Evolutionary conservation across 2,888 invertebrate genomes (phyloP), one percentile per base, ranked within the genome.

Genomic region (Acrobasis consociella): DNA sequence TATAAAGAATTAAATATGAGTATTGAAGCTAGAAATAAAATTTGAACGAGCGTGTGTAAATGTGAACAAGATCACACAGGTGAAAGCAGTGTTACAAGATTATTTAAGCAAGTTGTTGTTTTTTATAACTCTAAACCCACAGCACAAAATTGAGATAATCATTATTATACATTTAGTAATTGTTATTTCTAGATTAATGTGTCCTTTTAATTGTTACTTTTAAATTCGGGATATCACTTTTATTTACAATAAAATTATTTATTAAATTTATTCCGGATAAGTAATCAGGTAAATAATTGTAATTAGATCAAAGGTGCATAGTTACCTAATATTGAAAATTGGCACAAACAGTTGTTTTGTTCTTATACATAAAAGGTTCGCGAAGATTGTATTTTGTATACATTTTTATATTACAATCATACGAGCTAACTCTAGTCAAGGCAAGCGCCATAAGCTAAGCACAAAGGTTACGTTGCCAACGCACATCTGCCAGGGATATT

Each of bases 351-450:
- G 37, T 15, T n/a, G 31, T n/a, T 9, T 53, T 38, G 11, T 53
- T 53, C 31, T 53, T 53, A 9, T 53, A 13, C 15, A 16, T 55
- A 39, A 31, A 31, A 31, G 8, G 22, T 22, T 22, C 22, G 22
- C 22, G 22, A 53, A 37, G 38, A 46, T 42, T 11, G 11, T 42
- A 46, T n/a, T 53, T 53, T 53, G 31, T 53, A 53, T 37, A 51
- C 13, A 77, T 69, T 61, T 70, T 69, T 66, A 67, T 31, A 31
- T 31, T 31, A 31, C 31, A 31, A 31, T 31, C 60, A 66, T 62
- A 60, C 17, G 62, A 56, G 13, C 56, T 42, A 51, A 46, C 13
- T 56, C 56, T 56, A 56, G 56, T 56, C 56, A 46, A 42, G 22
- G 56, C 56, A 9, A 9, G 13, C 13, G 46, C 56, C 56, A 56